Base-by-base conservation (phyloP, 1,140 invertebrate genomes). In the Drosophila yakuba region DNA sequence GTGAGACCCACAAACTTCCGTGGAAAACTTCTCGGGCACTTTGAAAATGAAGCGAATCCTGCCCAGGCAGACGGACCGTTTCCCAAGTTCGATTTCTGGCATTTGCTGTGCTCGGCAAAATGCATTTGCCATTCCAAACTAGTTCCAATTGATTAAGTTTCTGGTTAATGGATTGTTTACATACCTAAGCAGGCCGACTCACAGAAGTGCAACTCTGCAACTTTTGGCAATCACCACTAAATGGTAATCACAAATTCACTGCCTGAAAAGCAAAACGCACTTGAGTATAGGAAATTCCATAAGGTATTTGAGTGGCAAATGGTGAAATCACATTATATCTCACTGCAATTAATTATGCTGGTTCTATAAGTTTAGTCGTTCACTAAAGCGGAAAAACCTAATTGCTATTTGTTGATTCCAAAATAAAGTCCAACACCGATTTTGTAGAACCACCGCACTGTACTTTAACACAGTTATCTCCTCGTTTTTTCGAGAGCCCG, bases 71-170 rank as follows among this genome's bases (percentile, higher is more conserved):
- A 32, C 41, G 25, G 12, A 44, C 48, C 41, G 43, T 14, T 55
- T 51, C 11, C 45, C 54, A 45, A 45, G 36, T 51, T 55, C 41
- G 45, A 74, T 66, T 80, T 54, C 71, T 76, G 82, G 62, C 75
- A 73, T 71, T 75, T 85, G 78, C 83, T 86, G 81, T 69, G 81
- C 63, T 80, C 61, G 68, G 67, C 73, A 64, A 75, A 88, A 69
- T 78, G 83, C 83, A 88, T 82, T 86, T 88, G 71, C 83, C 64
- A 82, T 86, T 88, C 83, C 72, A 79, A 82, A 79, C 83, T 76
- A 74, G 83, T 86, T 86, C 77, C 83, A 88, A 88, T 88, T 88
- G 83, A 88, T 88, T 88, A 88, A 88, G 83, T 88, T 86, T 77
- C 79, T 88, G 83, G 83, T 88, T 88, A 88, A 88, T 88, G 83